Evolutionary conservation across 1,140 invertebrate species (phyloP), one percentile per base, ranked within the genome.

Genomic region (Drosophila hydei): DNA sequence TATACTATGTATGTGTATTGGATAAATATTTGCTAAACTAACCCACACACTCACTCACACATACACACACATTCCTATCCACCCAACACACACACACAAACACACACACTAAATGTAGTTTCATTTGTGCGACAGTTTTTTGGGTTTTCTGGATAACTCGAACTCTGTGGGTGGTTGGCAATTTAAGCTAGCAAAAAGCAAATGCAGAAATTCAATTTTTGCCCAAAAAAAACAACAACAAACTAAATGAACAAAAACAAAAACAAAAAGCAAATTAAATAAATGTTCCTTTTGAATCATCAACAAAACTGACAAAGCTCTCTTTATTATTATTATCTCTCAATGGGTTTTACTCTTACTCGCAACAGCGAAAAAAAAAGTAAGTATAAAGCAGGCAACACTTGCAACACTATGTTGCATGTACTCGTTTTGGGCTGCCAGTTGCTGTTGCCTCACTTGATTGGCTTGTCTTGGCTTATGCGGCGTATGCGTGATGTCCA

Each of bases 261-360:
- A 73, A 73, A 79, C 64, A 68, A 80, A 80, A 87, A 81, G 77
- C 77, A 87, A 87, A 87, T 87, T 88, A 87, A 87, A 88, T 85
- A 87, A 87, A 87, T 87, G 81, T 87, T 87, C 81, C 81, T 87
- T 87, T 87, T 87, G 81, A 87, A 87, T 87, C 78, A 85, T 87
- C 85, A 87, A 87, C 70, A 75, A 73, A 69, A 68, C 36, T 43
- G 14, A 71, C 52, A 79, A 79, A 63, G 42, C 62, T 65, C 27
- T 74, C 55, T 61, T 62, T 58, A 55, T 45, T 40, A 51, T 71
- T 70, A 70, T 63, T 65, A 43, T 58, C 27, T 65, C 43, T 50
- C 30, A 55, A 47, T 63, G 38, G 19, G 3, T 36, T 61, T 36
- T 9, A 14, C 30, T 38, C 8, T 1, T 6, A 23, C 18, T 3